These are phyloP conservation scores for Malurus alboscapulatus DNA, from an alignment of 2,113 vertebrate genomes.

Conservation along the genomic window DNA sequence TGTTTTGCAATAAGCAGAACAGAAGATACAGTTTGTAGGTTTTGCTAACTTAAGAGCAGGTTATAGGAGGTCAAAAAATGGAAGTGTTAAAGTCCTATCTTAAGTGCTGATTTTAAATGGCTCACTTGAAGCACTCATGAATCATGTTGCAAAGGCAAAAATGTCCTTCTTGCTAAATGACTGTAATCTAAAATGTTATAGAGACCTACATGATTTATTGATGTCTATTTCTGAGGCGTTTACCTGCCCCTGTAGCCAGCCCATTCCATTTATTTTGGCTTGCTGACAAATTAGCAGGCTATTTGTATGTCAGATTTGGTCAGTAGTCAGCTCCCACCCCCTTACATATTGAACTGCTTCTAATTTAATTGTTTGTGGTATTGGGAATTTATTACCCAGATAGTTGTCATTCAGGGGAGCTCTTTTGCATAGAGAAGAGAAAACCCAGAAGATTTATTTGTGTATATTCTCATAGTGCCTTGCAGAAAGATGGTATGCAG, in stretches of 20 bases:
- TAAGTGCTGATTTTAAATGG: not conserved
- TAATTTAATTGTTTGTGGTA: conserved; percentile 49
- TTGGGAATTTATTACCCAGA: conserved; percentile 14
- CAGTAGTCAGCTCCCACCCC: conserved; percentile 25
- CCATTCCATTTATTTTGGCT: conserved; percentile 57
- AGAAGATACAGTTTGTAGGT: not conserved
- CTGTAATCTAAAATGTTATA: not conserved
- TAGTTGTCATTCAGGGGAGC: conserved; percentile 9
- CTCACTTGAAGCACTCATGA: not conserved
- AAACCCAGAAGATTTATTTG: not conserved
- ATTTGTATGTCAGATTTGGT: conserved; percentile 34
- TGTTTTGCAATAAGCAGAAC: not conserved
- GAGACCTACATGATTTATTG: conserved; percentile 50
- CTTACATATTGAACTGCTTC: conserved; percentile 32
- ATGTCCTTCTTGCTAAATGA: not conserved
- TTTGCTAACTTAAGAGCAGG: not conserved
- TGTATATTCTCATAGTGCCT: not conserved
- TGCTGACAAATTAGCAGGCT: conserved; percentile 54
- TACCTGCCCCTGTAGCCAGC: conserved; percentile 35
- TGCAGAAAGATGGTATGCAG: not conserved
- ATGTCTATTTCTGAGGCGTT: conserved; percentile 38
- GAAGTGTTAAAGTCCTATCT: not conserved
- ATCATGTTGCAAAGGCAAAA: conserved; percentile 12
- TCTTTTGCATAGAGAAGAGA: not conserved
- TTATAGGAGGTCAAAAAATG: not conserved